These are phyloP conservation scores for Eupithecia vulgata DNA, from an alignment of 2,888 invertebrate species.

Conservation along the genomic window DNA sequence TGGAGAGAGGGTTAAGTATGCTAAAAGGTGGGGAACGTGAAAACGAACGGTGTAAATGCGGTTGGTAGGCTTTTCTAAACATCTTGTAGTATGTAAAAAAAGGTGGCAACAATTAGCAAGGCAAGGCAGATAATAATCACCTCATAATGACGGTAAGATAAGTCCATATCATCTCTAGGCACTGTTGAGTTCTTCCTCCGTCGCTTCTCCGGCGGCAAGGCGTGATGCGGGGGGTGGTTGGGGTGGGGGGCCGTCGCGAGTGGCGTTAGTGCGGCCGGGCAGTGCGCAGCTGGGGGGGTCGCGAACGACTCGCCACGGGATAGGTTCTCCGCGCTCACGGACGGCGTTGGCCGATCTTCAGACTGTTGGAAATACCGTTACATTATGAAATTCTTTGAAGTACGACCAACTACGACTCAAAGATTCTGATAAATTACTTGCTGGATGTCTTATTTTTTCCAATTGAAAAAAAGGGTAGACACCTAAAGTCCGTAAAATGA, in stretches of 20 bases:
- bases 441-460: too few species aligned
- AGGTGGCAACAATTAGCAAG: background rate
- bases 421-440: background rate
- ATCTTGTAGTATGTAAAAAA: background rate
- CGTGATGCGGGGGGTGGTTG: conserved; percentile 50
- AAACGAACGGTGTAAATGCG: background rate
- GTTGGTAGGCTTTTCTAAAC: background rate
- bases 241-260: conserved; percentile 54
- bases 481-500: too few species aligned
- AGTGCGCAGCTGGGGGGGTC: conserved; percentile 72
- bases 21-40: background rate
- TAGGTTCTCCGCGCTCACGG: conserved; percentile 78
- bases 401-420: background rate
- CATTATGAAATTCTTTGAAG: background rate
- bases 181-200: conserved; percentile 78
- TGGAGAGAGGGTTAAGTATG: background rate
- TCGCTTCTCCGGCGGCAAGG: conserved; percentile 70
- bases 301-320: conserved; percentile 76
- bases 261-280: conserved; percentile 66
- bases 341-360: conserved; percentile 79
- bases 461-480: too few species aligned
- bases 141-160: conserved; percentile 76
- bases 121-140: conserved; percentile 47
- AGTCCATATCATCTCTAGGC: conserved; percentile 71
- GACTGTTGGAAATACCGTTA: conserved; percentile 52